Conservation (phyloP, 1,140 invertebrate genomes). For the Drosophila pandora region DNA sequence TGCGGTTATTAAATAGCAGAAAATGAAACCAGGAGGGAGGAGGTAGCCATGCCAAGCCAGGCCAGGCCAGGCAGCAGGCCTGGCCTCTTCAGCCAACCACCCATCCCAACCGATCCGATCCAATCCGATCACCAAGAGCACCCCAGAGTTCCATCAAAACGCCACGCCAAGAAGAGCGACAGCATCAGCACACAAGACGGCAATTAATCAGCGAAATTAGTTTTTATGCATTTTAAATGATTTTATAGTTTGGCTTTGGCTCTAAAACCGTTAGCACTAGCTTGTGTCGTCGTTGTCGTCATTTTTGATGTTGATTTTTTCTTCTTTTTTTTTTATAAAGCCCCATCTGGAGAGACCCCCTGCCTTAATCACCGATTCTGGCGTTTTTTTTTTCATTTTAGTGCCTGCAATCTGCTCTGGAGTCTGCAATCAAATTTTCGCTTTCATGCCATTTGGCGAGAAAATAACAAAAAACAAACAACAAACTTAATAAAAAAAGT, state of each 20-base stretch:
- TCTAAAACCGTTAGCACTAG: constrained; percentile 52
- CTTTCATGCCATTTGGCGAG: constrained; percentile 75
- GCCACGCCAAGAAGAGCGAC: constrained; percentile 16
- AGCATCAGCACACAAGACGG: constrained; percentile 39
- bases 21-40: constrained; percentile 39
- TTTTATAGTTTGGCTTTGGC: constrained; percentile 47
- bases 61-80: no score
- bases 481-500: constrained; percentile 4
- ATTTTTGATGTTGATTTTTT: not conserved
- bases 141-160: constrained; percentile 33
- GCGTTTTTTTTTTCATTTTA: constrained; percentile 9
- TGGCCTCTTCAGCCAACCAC: constrained; percentile 4
- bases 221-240: constrained; percentile 81
- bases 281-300: constrained; percentile 52
- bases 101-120: not conserved
- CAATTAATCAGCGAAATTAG: constrained; percentile 81
- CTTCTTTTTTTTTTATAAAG: not conserved
- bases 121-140: not conserved
- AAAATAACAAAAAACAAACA: constrained; percentile 34
- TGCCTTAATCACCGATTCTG: not conserved
- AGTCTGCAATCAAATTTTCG: constrained; percentile 74
- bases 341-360: constrained; percentile 1
- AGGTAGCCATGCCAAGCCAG: not conserved
- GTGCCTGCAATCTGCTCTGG: constrained; percentile 48
- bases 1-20: constrained; percentile 70